Base-by-base conservation (phyloP, 2,113 vertebrate species). In the Scomber colias region DNA sequence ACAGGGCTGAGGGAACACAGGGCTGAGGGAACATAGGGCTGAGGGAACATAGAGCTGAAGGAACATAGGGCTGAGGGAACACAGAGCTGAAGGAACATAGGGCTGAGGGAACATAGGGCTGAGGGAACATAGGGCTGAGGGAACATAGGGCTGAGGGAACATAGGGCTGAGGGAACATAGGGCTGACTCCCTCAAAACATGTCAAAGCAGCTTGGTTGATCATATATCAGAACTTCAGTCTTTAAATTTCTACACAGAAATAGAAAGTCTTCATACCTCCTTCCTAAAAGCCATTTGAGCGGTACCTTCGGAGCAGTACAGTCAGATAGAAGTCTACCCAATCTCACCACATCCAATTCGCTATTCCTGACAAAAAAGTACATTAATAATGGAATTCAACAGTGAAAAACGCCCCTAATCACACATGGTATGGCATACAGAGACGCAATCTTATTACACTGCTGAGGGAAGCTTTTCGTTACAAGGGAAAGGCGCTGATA, bases 371-470 rank as follows among this genome's bases (percentile, higher is more conserved):
- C 68, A 79, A 19, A 27, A 11, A 4, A 27, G n/a, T 44, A 50
- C 50, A 75, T 81, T 56, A 62, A 66, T 66, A 82, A 82, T 82
- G 30, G 50, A 67, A 71, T 56, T 69, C 55, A 45, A 65, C 50
- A 17, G 31, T 80, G 80, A 80, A 46, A 81, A 71, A 83, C 48
- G 27, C 51, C 16, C 16, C 17, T 57, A 51, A 77, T 83, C 66
- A 53, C 53, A 46, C 35, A 69, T 61, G 56, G 67, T 62, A 16
- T 40, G 74, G 45, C 69, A 30, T 7, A 27, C 59, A 35, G 81
- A 72, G 77, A 85, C 73, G 72, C 66, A 75, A 30, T 82, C 68
- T 75, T 78, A 82, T 84, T 78, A 71, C 75, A 46, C 24, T 30
- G 62, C 73, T 19, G 65, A 56, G 30, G 16, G 51, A 73, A 83